These are phyloP conservation scores for Zosterops lateralis DNA, from an alignment of 2,113 vertebrate species.

Conservation along the genomic window DNA sequence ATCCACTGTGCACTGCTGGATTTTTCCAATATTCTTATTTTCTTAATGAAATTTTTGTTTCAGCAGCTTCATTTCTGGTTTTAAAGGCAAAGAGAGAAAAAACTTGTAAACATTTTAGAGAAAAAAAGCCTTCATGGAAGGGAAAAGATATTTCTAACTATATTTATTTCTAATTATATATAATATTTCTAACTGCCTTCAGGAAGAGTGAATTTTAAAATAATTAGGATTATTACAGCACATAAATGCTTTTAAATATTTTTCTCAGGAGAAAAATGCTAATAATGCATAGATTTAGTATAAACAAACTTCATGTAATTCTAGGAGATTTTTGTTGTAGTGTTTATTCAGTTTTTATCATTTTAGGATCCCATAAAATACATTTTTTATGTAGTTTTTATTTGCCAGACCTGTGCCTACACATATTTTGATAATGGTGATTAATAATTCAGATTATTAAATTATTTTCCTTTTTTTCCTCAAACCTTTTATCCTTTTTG, in stretches of 20 bases:
- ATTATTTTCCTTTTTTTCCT: background rate
- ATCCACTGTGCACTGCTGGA: background rate
- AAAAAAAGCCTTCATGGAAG: background rate
- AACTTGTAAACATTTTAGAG: background rate
- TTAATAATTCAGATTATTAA: background rate
- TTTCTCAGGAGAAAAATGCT: background rate
- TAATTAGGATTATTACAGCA: background rate
- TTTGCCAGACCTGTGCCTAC: background rate
- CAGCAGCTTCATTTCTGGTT: background rate
- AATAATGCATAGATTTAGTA: background rate
- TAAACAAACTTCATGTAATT: background rate
- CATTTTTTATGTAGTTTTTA: background rate
- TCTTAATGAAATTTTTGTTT: too few species aligned
- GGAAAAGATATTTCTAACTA: background rate
- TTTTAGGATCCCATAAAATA: background rate
- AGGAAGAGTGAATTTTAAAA: background rate
- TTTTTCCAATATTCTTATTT: background rate
- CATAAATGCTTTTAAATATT: background rate
- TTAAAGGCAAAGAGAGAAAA: background rate
- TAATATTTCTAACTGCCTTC: background rate
- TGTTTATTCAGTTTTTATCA: background rate
- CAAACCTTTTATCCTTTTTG: background rate
- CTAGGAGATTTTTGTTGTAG: background rate
- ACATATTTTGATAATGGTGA: background rate
- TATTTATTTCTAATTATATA: too few species aligned